phyloP scores from a whole-genome alignment of 2,888 invertebrate genomes.

The Laspeyria flexula region DNA sequence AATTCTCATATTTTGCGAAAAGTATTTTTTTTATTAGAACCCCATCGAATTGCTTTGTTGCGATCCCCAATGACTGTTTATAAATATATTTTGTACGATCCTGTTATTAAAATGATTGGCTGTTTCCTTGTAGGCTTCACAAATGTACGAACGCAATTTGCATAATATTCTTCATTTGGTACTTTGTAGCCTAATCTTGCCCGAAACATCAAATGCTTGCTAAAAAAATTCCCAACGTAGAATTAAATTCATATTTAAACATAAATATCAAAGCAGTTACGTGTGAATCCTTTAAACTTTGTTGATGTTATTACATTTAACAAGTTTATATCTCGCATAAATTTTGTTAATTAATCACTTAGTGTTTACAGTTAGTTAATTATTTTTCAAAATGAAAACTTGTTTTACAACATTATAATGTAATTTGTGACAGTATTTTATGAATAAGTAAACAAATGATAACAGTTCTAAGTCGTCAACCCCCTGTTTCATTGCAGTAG shows the following conservation, averaged over 20 bases:
- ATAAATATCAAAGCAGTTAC: too few relatives aligned
- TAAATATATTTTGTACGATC: conserved; percentile 33
- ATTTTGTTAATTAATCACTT: too few relatives aligned
- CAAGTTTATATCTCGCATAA: too few relatives aligned
- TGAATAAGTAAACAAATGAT: conserved; percentile 45
- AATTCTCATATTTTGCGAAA: conserved; percentile 4
- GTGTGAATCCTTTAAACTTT: too few relatives aligned
- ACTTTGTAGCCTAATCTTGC: too few relatives aligned
- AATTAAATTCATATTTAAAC: too few relatives aligned
- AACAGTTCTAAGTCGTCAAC: conserved; percentile 46
- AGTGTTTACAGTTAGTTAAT: too few relatives aligned
- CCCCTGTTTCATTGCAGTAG: conserved; percentile 36
- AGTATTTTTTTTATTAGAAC: background rate
- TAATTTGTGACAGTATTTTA: conserved; percentile 13
- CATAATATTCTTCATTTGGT: too few relatives aligned
- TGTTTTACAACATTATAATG: background rate
- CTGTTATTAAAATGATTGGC: conserved; percentile 33
- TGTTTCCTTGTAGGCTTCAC: conserved; percentile 1
- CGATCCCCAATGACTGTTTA: conserved; percentile 29
- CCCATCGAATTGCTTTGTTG: conserved; percentile 2
- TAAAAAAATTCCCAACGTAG: too few relatives aligned
- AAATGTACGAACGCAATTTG: background rate
- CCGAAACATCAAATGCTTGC: too few relatives aligned
- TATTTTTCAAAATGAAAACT: too few relatives aligned
- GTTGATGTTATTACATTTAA: too few relatives aligned